These are phyloP conservation scores for Paracentrotus lividus DNA, from an alignment of 53 echinoderm and acorn worm species.

Conservation along the genomic window DNA sequence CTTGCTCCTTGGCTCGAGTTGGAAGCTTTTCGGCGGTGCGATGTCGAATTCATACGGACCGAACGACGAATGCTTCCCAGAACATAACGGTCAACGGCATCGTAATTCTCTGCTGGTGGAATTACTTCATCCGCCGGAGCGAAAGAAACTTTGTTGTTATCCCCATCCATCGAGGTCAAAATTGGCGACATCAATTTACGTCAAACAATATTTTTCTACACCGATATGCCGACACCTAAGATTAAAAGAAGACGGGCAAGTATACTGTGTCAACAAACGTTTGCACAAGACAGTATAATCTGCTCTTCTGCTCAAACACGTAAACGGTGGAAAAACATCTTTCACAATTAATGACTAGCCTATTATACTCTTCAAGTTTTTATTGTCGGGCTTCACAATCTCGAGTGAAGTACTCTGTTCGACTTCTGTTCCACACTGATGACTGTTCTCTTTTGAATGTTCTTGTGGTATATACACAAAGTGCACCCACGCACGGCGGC, in stretches of 20 bases:
- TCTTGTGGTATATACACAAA: not conserved
- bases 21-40: not conserved
- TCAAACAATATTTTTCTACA: not conserved
- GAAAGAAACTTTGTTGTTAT: slow-evolving; percentile 41
- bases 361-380: not conserved
- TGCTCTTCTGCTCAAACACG: not conserved
- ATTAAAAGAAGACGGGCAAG: not conserved
- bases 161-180: not conserved
- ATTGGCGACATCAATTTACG: not conserved
- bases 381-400: not conserved
- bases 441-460: not conserved
- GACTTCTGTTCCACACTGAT: not conserved
- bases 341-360: not conserved
- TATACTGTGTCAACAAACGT: not conserved
- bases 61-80: slow-evolving; percentile 43
- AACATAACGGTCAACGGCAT: slow-evolving; percentile 55
- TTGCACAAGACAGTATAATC: too few relatives aligned
- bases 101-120: slow-evolving; percentile 49
- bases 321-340: not conserved
- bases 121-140: slow-evolving; percentile 39
- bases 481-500: not conserved
- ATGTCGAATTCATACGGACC: not conserved
- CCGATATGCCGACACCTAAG: not conserved
- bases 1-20: not conserved
- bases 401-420: not conserved